Base-by-base conservation (phyloP, 2,888 invertebrate genomes). In the Notocelia uddmanniana region DNA sequence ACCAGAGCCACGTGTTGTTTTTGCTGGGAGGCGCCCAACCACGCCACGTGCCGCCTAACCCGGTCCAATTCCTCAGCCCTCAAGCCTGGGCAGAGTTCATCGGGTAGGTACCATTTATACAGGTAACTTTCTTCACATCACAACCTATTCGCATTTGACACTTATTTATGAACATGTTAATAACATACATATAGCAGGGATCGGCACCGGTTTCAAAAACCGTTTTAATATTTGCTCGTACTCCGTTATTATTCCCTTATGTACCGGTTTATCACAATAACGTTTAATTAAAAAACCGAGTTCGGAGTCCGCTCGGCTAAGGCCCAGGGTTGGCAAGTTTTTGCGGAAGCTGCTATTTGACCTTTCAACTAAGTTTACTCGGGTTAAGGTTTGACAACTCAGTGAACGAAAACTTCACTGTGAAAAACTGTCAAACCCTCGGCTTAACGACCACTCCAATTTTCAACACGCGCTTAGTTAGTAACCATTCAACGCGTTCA, bases 11-110 rank as follows among this genome's bases (percentile, higher is more conserved):
- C 83, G 98, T 98, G 95, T 95, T 97, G 94, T 98, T 98, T 88
- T 89, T 99, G 21, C 85, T 99, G 76, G 98, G 97, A 0, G 98
- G 98, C 34, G 98, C 97, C 52, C 87, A 89, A 57, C 86, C 91
- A 5, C 81, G 86, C 0, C 76, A 84, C 59, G 76, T 89, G 10
- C 83, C 80, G 0, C 83, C 81, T n/a, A 91, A 89, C 75, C 93
- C 93, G 0, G 89, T 89, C 9, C 48, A 76, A 1, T 94, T 93
- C 78, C 85, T 94, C 52, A 89, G 89, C 41, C 89, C 90, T 2
- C 87, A 90, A 64, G 88, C 87, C 34, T 94, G 94, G 94, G 74
- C 84, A 0, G 92, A 93, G 72, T 89, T 94, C 15, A 89, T 88
- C 73, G 93, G 89, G 94, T 94, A 78, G 89, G 94, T 94, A 78